Conservation (phyloP, 2,797 vertebrate species). For the Notamacropus eugenii region DNA sequence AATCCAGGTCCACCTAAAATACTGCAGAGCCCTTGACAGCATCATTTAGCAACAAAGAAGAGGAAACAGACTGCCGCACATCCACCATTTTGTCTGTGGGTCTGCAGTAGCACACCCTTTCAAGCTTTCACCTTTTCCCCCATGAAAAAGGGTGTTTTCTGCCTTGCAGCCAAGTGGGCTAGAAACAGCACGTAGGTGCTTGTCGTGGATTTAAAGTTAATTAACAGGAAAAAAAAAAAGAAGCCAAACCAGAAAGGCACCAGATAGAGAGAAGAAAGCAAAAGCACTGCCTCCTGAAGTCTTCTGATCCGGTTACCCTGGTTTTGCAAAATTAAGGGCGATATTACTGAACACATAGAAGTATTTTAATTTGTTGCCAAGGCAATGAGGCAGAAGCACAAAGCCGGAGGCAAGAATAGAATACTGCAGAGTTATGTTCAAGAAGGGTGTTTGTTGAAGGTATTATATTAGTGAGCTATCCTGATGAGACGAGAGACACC, state of each 20-base stretch:
- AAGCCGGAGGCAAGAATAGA: slow-evolving; percentile 80
- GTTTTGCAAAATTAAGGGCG: slow-evolving; percentile 76
- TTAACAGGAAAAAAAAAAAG: slow-evolving; percentile 22
- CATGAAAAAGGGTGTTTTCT: slow-evolving; percentile 35
- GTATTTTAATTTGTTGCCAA: slow-evolving; percentile 85
- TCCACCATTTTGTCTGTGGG: slow-evolving; percentile 14
- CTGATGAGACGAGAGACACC: slow-evolving; percentile 46
- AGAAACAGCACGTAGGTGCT: slow-evolving; percentile 41
- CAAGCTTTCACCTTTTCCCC: slow-evolving; percentile 13
- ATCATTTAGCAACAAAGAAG: background rate
- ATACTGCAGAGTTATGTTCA: slow-evolving; percentile 56
- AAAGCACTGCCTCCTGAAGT: slow-evolving; percentile 31
- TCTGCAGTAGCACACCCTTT: background rate
- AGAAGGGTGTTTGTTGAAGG: slow-evolving; percentile 22
- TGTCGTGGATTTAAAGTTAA: slow-evolving; percentile 56
- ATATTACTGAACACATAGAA: slow-evolving; percentile 69
- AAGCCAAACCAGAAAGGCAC: slow-evolving; percentile 52
- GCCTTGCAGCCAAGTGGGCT: slow-evolving; percentile 44
- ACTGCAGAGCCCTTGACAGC: background rate
- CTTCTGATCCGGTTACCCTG: slow-evolving; percentile 76
- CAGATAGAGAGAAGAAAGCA: background rate
- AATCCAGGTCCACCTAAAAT: background rate
- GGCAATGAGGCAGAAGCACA: slow-evolving; percentile 82
- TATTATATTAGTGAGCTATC: slow-evolving; percentile 27
- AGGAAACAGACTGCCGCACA: background rate